Percentiles rank a stretch among this genome's conserved stretches.
Evolutionary conservation across 2,888 invertebrate genomes (phyloP).

Genomic region (Phortica okadai): DNA sequence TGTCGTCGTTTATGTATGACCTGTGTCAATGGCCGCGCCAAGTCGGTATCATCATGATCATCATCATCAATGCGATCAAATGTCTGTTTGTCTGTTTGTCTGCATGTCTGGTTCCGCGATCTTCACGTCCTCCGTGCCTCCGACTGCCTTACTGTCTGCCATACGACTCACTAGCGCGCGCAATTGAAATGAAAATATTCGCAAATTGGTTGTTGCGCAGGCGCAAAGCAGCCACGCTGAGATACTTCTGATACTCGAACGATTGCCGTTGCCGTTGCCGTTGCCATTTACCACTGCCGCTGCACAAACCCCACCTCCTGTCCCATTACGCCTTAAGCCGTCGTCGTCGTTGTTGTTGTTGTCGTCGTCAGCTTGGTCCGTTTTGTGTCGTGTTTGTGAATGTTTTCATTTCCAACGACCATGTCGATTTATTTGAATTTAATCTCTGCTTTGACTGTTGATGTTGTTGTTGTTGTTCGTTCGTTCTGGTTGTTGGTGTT

Average conservation of each 20-base stretch:
- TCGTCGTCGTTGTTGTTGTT: constrained; percentile 27
- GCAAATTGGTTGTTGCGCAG: constrained; percentile 68
- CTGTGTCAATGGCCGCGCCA: constrained; percentile 33
- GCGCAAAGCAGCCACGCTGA: constrained; percentile 19
- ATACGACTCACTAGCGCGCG: not conserved
- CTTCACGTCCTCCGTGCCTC: not conserved
- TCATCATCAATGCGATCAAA: not conserved
- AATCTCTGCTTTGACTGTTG: constrained; percentile 67
- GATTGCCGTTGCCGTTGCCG: constrained; percentile 15
- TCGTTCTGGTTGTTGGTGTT: not conserved
- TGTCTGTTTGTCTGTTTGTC: not conserved
- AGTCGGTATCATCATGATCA: constrained; percentile 18
- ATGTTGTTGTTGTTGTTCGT: constrained; percentile 41
- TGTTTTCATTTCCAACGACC: constrained; percentile 73
- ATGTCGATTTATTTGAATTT: constrained; percentile 76
- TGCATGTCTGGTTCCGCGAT: not conserved
- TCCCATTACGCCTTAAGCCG: constrained; percentile 22
- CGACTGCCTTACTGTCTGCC: not conserved
- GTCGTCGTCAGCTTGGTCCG: constrained; percentile 45
- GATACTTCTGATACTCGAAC: constrained; percentile 14
- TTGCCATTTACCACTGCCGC: not conserved
- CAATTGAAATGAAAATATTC: constrained; percentile 72
- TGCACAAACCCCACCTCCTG: not conserved
- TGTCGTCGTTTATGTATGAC: constrained; percentile 15
- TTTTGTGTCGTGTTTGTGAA: constrained; percentile 60